Evolutionary conservation across 2,113 vertebrate genomes (phyloP).

Genomic region (Oophaga pumilio): DNA sequence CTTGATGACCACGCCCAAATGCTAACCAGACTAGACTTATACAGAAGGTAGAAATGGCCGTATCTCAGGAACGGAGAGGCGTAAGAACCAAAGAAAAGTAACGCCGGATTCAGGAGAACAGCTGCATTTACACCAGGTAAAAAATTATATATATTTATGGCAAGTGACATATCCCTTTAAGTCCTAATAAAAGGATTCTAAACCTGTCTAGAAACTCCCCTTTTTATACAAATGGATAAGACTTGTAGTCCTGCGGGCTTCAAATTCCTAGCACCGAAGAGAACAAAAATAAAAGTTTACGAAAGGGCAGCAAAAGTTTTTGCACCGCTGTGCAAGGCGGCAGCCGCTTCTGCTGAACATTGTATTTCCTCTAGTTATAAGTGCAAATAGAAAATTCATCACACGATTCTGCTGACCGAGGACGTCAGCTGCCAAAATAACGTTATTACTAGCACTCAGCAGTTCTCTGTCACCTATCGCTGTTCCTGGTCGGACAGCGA

Average conservation of each 20-base stretch:
- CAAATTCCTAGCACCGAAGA: neutral
- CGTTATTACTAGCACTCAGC: neutral
- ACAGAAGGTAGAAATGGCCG: too few relatives aligned
- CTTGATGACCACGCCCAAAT: too few relatives aligned
- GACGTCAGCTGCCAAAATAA: neutral
- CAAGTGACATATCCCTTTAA: too few relatives aligned
- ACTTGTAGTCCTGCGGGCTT: neutral
- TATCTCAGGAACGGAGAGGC: too few relatives aligned
- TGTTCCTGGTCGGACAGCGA: neutral
- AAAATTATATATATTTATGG: too few relatives aligned
- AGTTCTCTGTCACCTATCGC: conserved; percentile 1
- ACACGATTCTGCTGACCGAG: neutral
- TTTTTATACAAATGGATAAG: too few relatives aligned
- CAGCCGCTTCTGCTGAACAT: neutral
- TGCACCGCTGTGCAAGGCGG: neutral
- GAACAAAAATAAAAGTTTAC: neutral
- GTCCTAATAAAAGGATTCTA: too few relatives aligned
- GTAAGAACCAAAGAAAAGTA: too few relatives aligned
- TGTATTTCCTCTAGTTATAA: conserved; percentile 7
- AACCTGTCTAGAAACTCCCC: too few relatives aligned
- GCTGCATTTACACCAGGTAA: too few relatives aligned
- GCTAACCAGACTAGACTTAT: too few relatives aligned
- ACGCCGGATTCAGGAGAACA: too few relatives aligned
- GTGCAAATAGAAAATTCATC: conserved; percentile 18
- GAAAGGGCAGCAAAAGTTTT: neutral